A percentile compares a stretch with the other conserved stretches of the same genome.
These are phyloP conservation scores for Antrozous pallidus DNA, from an alignment of 2,797 vertebrate species.

Conservation along the genomic window DNA sequence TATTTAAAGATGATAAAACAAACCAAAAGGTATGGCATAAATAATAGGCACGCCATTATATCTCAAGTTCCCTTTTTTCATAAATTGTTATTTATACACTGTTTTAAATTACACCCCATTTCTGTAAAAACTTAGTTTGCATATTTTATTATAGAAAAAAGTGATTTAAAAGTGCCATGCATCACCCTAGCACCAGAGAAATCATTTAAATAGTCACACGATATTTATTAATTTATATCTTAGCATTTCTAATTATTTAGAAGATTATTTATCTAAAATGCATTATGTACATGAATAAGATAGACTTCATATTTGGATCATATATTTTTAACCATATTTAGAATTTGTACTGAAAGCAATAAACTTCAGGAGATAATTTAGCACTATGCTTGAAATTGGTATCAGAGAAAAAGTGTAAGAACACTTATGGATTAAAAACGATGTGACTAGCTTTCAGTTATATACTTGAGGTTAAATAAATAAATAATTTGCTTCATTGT, in stretches of 20 bases:
- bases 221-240: slow-evolving; percentile 11
- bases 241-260: slow-evolving; percentile 1
- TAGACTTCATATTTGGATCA: neutral
- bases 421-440: slow-evolving; percentile 33
- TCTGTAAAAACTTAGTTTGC: neutral
- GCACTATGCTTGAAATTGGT: neutral
- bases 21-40: neutral
- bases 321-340: neutral
- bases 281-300: neutral
- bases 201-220: neutral
- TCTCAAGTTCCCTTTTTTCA: neutral
- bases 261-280: slow-evolving; percentile 1
- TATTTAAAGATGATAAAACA: neutral
- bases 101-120: neutral
- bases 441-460: neutral
- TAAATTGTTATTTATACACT: neutral
- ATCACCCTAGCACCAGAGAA: neutral
- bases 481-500: slow-evolving; percentile 12
- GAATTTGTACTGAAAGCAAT: neutral
- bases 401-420: neutral
- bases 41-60: neutral
- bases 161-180: neutral
- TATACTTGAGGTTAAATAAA: slow-evolving; percentile 46
- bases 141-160: neutral
- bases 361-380: slow-evolving; percentile 3